Conservation (phyloP, 2,113 vertebrate species). For the Rattus rattus region DNA sequence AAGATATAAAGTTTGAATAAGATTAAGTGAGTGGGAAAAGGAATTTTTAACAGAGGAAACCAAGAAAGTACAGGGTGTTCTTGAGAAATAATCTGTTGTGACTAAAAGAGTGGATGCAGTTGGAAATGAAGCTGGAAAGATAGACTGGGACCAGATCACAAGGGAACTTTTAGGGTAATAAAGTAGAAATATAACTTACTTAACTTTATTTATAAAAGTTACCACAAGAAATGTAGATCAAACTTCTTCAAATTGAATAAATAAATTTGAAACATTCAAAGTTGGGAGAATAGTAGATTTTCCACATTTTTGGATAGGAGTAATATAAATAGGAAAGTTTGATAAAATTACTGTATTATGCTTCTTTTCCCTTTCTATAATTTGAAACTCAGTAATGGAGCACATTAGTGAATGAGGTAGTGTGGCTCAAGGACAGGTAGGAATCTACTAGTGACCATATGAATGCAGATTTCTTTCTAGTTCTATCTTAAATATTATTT, state of each 20-base stretch:
- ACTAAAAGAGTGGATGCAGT: constrained; percentile 44
- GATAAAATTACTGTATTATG: neutral
- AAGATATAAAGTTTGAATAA: constrained; percentile 68
- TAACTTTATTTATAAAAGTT: constrained; percentile 53
- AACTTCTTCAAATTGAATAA: constrained; percentile 32
- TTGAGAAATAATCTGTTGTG: constrained; percentile 62
- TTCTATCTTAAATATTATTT: neutral
- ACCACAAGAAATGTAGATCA: constrained; percentile 32
- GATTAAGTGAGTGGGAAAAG: constrained; percentile 71
- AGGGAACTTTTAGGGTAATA: constrained; percentile 43
- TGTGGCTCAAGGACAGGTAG: neutral
- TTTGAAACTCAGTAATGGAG: constrained; percentile 48
- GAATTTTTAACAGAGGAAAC: constrained; percentile 75
- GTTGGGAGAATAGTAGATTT: constrained; percentile 9
- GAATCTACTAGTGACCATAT: neutral
- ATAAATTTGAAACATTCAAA: constrained; percentile 54
- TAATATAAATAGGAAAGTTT: constrained; percentile 34
- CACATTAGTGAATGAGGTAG: neutral
- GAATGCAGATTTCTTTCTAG: constrained; percentile 53
- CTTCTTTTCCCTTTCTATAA: constrained; percentile 55
- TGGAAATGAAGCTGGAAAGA: constrained; percentile 60
- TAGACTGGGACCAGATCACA: constrained; percentile 34
- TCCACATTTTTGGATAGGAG: constrained; percentile 28
- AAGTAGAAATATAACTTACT: constrained; percentile 42
- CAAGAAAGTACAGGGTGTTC: constrained; percentile 63